Evolutionary conservation across 2,888 invertebrate genomes (phyloP), one percentile per base, ranked within the genome.

Genomic region (Torymus texanus): DNA sequence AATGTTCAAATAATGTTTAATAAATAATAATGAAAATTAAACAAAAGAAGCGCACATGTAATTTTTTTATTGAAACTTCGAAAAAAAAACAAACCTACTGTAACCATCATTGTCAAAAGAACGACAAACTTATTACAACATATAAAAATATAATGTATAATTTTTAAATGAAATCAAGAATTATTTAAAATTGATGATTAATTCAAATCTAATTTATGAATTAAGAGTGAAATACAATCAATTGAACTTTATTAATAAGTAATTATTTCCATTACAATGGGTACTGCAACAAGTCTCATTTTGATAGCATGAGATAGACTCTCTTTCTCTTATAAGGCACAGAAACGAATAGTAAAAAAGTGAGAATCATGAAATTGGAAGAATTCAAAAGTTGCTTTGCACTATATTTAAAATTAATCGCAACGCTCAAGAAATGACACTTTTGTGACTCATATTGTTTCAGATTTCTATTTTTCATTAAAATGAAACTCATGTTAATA

Each of bases 1-100:
- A 83, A 83, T 83, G 84, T 85, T 84, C 82, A 83, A 84, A 83
- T 82, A 83, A 84, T 83, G 84, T 84, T 84, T 79, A 85, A 84
- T 83, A 83, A 83, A 83, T 82, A 79, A 84, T 78, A 84, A 81
- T 76, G 78, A 56, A 84, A 82, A 84, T 82, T 81, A 75, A 81
- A 82, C 81, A 67, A 55, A 68, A 73, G 24, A 21, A 56, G 58
- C 50, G 74, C 63, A 58, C 62, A 61, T 72, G 51, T 78, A 67
- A 68, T 73, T 68, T 73, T 73, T 74, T 74, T 24, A 78, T 73
- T 67, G 61, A 67, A 67, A 58, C 51, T 11, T 68, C 65, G 13
- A 66, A 66, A 29, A 12, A 62, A 53, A 62, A 41, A 8, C 10
- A 58, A 65, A 65, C 67, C 78, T 67, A 29, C 63, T 18, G 21